These are phyloP conservation scores for Urophycis tenuis DNA, from an alignment of 2,797 vertebrate genomes.

Conservation along the genomic window DNA sequence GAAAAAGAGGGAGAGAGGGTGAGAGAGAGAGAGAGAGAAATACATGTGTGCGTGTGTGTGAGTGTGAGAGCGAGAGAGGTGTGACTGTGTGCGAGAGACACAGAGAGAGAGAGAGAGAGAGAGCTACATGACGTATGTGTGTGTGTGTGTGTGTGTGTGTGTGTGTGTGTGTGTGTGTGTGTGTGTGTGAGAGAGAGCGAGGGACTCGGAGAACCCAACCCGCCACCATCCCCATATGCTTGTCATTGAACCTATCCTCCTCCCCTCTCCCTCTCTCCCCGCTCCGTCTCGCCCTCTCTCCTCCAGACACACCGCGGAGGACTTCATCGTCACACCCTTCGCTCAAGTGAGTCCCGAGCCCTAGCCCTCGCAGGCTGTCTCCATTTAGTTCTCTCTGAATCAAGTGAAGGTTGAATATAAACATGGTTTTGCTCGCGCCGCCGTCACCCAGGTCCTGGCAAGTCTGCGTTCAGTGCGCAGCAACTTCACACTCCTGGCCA, in stretches of 20 bases:
- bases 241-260: not conserved
- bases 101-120: not conserved
- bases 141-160: not conserved
- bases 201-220: not conserved
- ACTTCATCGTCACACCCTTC: conserved; percentile 71
- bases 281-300: conserved; percentile 1
- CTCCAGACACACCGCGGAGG: conserved; percentile 70
- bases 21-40: not conserved
- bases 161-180: not conserved
- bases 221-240: not conserved
- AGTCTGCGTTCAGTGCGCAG: conserved; percentile 83
- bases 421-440: not conserved
- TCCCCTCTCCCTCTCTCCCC: conserved; percentile 9
- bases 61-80: not conserved
- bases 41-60: not conserved
- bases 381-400: not conserved
- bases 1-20: too few species aligned
- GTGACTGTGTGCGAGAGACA: not conserved
- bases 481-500: conserved; percentile 85
- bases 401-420: not conserved
- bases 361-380: not conserved
- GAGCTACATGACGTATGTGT: not conserved
- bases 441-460: conserved; percentile 74
- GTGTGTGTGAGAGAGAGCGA: not conserved
- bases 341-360: conserved; percentile 60